Evolutionary conservation across 2,888 invertebrate genomes (phyloP).

Genomic region (Sesia bembeciformis): DNA sequence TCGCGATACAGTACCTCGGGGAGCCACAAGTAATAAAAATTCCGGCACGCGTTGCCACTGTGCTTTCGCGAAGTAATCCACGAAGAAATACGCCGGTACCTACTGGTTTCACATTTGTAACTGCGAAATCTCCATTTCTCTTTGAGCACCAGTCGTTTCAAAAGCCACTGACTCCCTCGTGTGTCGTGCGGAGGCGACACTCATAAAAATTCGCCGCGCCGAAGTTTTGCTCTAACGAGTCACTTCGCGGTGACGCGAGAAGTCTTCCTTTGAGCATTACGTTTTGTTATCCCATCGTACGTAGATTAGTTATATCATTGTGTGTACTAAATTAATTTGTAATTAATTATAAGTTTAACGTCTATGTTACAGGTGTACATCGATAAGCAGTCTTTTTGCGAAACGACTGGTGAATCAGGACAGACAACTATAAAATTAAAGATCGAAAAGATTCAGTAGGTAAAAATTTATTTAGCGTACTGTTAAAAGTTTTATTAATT

Average conservation of each 20-base stretch:
- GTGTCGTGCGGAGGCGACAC: constrained; percentile 58
- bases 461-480: too few species aligned
- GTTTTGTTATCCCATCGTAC: not conserved
- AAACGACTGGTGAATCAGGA: too few species aligned
- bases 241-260: constrained; percentile 18
- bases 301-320: too few species aligned
- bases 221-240: constrained; percentile 48
- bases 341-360: too few species aligned
- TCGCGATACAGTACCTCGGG: constrained; percentile 54
- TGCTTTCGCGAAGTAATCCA: constrained; percentile 64
- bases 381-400: too few species aligned
- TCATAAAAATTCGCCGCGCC: constrained; percentile 66
- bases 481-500: too few species aligned
- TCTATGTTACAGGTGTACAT: too few species aligned
- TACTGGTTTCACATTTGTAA: constrained; percentile 68
- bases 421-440: too few species aligned
- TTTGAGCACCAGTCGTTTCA: constrained; percentile 67
- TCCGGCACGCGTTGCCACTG: constrained; percentile 53
- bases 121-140: constrained; percentile 70
- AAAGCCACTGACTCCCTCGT: constrained; percentile 59
- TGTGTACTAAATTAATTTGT: too few species aligned
- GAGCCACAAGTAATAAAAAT: constrained; percentile 61
- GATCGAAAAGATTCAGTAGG: too few species aligned
- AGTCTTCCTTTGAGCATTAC: not conserved
- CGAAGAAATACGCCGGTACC: constrained; percentile 62